These are phyloP conservation scores for Octonoba sinensis DNA, from an alignment of 2,888 invertebrate genomes.

Conservation along the genomic window DNA sequence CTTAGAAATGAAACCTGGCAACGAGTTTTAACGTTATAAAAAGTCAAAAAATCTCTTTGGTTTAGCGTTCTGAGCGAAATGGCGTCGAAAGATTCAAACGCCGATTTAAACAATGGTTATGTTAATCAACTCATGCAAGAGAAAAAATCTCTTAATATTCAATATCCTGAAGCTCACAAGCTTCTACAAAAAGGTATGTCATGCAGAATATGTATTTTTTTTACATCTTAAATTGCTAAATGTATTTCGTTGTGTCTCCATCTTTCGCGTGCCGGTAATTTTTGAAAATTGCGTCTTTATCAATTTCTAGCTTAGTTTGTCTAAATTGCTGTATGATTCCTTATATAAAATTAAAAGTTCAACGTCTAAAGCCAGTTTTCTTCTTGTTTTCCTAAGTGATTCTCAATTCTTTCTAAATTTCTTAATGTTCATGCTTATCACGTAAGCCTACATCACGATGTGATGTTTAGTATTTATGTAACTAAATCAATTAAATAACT, in stretches of 20 bases:
- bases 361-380: not conserved
- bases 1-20: constrained; percentile 12
- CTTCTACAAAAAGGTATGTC: constrained; percentile 52
- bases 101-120: constrained; percentile 50
- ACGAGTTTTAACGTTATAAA: constrained; percentile 3
- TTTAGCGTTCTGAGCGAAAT: constrained; percentile 45
- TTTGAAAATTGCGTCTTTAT: not conserved
- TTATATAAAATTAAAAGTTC: not conserved
- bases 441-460: constrained; percentile 32
- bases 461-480: not conserved
- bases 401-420: not conserved
- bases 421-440: not conserved
- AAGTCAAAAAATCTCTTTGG: constrained; percentile 38
- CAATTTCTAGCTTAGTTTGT: not conserved
- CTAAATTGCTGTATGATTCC: not conserved
- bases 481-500: too few relatives aligned
- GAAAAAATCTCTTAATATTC: constrained; percentile 30
- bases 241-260: not conserved
- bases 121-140: constrained; percentile 52
- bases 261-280: not conserved
- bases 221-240: not conserved
- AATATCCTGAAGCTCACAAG: constrained; percentile 35
- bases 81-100: constrained; percentile 51
- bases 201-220: not conserved
- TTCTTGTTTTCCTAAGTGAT: not conserved